Percentiles rank a stretch among this genome's conserved stretches.
These are phyloP conservation scores for Euphydryas editha DNA, from an alignment of 2,888 invertebrate species.

Conservation along the genomic window DNA sequence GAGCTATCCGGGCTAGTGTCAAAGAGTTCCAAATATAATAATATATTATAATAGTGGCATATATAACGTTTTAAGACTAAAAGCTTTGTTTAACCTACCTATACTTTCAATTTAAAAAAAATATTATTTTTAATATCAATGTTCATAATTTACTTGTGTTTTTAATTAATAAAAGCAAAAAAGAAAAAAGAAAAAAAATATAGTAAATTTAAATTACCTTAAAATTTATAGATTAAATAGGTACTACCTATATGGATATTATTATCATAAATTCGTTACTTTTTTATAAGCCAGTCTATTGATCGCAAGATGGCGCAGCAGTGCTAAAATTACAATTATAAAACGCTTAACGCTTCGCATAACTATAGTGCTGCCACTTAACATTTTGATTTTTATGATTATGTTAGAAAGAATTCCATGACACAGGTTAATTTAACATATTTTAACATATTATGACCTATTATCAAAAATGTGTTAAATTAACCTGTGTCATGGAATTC, in stretches of 20 bases:
- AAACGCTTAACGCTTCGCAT: conserved; percentile 21
- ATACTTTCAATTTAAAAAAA: too few species aligned
- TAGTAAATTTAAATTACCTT: too few species aligned
- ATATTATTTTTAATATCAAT: too few species aligned
- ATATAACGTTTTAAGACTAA: not conserved
- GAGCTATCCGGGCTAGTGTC: conserved; percentile 80
- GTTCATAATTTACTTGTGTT: too few species aligned
- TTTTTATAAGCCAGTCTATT: not conserved
- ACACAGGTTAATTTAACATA: conserved; percentile 16
- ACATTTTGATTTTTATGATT: conserved; percentile 44
- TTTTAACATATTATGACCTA: too few species aligned
- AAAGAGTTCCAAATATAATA: not conserved
- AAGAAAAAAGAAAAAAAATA: too few species aligned
- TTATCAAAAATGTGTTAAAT: conserved; percentile 17
- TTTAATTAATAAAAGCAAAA: too few species aligned
- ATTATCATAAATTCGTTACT: conserved; percentile 1
- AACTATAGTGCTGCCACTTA: conserved; percentile 36
- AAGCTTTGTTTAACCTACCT: too few species aligned
- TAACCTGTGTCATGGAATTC: conserved; percentile 10
- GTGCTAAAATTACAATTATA: conserved; percentile 19
- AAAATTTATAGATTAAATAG: too few species aligned
- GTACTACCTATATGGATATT: not conserved
- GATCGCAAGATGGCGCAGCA: conserved; percentile 13
- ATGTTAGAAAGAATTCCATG: conserved; percentile 12
- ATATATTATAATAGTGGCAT: not conserved